Evolutionary conservation across 1,140 invertebrate species (phyloP), one percentile per base, ranked within the genome.

Genomic region (Drosophila tropicalis): DNA sequence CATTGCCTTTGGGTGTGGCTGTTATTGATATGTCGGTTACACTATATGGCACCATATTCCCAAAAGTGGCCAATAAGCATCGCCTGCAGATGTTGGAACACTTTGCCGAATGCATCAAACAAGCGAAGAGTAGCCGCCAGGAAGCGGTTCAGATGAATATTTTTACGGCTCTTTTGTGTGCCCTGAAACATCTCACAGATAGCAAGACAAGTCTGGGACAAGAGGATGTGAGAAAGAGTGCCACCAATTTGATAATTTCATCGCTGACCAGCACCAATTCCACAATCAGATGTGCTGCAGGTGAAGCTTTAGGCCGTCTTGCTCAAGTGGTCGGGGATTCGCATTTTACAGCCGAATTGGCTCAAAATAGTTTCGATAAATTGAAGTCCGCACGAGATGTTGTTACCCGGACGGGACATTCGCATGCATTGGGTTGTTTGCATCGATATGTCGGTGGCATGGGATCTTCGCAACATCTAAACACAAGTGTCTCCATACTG

Each of bases 141-240:
- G 98, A 99, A 92, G 98, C 98, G 2, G 96, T 99, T 17, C 98
- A 99, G 91, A 97, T 99, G 92, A 99, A 99, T 92, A 96, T 99
- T 56, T 98, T 99, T 90, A 98, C 98, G 13, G 98, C 98, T 6
- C 93, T 99, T 3, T 92, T 99, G 19, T 96, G 96, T 82, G 97
- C 98, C 6, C 93, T 99, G 36, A 97, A 98, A 92, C 96, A 96
- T 22, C 92, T 99, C 2, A 96, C 97, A 4, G 98, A 99, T 75
- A 95, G 95, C 17, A 99, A 99, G 93, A 95, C 95, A 6, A 95
- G 94, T 25, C 94, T 98, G 55, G 97, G 97, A 0, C 96, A 97
- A 79, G 97, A 98, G 72, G 97, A 98, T 84, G 97, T 98, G 0
- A 96, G 96, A 81, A 98, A 96, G 92, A 95, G 96, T 34, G 96